Evolutionary conservation across 1,140 invertebrate species (phyloP).

Genomic region (Trinorchestia longiramus): DNA sequence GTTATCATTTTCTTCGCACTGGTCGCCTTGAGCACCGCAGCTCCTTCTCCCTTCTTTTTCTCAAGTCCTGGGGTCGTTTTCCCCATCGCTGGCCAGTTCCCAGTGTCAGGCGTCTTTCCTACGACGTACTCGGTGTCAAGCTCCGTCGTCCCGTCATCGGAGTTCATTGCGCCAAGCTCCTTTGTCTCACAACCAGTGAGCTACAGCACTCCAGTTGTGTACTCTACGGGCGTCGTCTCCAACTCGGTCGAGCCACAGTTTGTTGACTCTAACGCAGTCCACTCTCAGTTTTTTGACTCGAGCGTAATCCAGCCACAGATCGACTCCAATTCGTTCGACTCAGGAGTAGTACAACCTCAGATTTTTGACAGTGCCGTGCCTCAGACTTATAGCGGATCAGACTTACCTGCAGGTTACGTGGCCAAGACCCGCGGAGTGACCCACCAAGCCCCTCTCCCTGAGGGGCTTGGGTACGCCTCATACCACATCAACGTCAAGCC

Average conservation of each 20-base stretch:
- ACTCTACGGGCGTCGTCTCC: background rate
- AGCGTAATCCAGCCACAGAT: background rate
- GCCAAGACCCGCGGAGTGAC: slow-evolving; percentile 61
- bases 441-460: slow-evolving; percentile 62
- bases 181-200: background rate
- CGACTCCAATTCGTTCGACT: slow-evolving; percentile 12
- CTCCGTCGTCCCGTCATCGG: background rate
- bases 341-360: background rate
- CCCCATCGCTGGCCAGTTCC: background rate
- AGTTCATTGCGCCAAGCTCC: slow-evolving; percentile 20
- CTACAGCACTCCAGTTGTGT: background rate
- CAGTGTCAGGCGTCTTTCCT: slow-evolving; percentile 12
- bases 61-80: background rate
- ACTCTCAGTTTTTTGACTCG: background rate
- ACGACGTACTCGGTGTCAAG: background rate
- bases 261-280: background rate
- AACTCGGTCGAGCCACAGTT: slow-evolving; percentile 14
- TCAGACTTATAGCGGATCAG: slow-evolving; percentile 18
- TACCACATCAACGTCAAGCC: slow-evolving; percentile 61
- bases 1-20: slow-evolving; percentile 13
- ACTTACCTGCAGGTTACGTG: slow-evolving; percentile 60
- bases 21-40: background rate
- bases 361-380: background rate
- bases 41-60: background rate
- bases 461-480: slow-evolving; percentile 61